A percentile compares a stretch with the other conserved stretches of the same genome.
These are phyloP conservation scores for Novumbra hubbsi DNA, from an alignment of 2,797 vertebrate genomes.

Conservation along the genomic window DNA sequence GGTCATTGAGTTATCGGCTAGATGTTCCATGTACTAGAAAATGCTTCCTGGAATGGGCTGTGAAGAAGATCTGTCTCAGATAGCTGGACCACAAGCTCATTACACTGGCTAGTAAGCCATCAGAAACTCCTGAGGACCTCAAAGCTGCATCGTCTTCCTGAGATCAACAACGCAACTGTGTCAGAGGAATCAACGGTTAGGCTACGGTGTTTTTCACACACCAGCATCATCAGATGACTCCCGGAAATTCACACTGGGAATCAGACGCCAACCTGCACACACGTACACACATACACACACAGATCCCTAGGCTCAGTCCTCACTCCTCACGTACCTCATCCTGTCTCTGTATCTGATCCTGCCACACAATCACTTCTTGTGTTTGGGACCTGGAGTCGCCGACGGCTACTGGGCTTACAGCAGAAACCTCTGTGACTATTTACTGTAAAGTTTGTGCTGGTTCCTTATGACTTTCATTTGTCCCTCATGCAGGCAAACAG, in stretches of 20 bases:
- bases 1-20: background rate
- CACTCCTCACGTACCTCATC: conserved; percentile 7
- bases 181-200: conserved; percentile 10
- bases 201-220: conserved; percentile 1
- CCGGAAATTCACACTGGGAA: conserved; percentile 36
- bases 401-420: conserved; percentile 24
- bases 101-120: background rate
- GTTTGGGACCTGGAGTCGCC: conserved; percentile 26
- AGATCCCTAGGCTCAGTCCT: background rate
- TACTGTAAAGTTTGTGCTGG: background rate
- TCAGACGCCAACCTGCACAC: background rate
- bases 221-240: conserved; percentile 45
- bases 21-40: background rate
- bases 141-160: background rate
- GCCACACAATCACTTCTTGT: conserved; percentile 44
- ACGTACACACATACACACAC: background rate
- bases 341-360: conserved; percentile 31
- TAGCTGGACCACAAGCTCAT: background rate
- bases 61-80: background rate
- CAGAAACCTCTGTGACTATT: conserved; percentile 42
- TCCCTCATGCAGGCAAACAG: too few species aligned
- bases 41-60: background rate
- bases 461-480: too few species aligned
- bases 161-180: conserved; percentile 9
- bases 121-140: background rate